Evolutionary conservation across 2,113 vertebrate genomes (phyloP).

Genomic region (Pteruthius melanotis): DNA sequence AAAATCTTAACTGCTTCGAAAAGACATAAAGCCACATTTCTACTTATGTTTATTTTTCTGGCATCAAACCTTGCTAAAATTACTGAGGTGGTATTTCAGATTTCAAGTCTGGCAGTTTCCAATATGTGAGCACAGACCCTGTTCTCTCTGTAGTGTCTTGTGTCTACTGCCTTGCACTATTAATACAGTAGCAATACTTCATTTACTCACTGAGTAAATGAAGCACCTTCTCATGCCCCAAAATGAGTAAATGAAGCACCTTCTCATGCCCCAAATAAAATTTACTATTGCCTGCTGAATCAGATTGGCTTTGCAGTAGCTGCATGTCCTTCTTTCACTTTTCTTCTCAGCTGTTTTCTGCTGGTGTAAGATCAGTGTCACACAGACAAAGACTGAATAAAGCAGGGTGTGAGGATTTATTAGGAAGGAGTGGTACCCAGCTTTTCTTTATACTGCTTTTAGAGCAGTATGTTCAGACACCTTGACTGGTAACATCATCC

Average conservation of each 20-base stretch:
- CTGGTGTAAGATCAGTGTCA: accelerated
- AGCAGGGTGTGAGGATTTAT: neutral
- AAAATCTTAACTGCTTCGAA: neutral
- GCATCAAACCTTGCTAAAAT: neutral
- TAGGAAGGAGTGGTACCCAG: neutral
- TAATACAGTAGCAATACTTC: neutral
- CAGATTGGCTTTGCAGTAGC: neutral
- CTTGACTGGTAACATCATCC: neutral
- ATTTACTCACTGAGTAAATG: neutral
- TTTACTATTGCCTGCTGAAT: neutral
- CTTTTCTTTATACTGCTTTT: accelerated
- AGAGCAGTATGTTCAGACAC: neutral
- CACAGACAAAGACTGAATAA: neutral
- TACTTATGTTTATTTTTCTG: neutral
- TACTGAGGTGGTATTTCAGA: neutral
- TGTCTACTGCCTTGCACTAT: neutral
- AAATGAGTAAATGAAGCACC: neutral
- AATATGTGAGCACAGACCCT: neutral
- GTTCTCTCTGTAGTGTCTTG: neutral
- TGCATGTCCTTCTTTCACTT: neutral
- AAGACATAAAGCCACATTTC: neutral
- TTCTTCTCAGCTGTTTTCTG: neutral
- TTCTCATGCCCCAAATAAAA: neutral
- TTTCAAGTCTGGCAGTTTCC: neutral
- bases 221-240: neutral